A percentile compares a stretch with the other conserved stretches of the same genome.
These are phyloP conservation scores for Drosophila dives DNA, from an alignment of 2,888 invertebrate species.

Conservation along the genomic window DNA sequence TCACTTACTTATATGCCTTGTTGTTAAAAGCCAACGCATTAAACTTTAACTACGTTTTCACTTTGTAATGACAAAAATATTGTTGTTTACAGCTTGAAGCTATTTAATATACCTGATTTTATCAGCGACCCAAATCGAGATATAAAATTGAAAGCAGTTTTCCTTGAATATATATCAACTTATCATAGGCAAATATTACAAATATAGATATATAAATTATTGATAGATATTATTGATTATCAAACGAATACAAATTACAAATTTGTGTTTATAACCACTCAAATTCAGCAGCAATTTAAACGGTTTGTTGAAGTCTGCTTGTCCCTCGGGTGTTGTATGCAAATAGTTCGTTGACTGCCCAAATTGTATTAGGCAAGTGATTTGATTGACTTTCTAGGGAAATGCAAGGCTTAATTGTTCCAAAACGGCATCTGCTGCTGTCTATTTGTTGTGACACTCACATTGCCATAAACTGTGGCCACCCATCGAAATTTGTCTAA, in stretches of 20 bases:
- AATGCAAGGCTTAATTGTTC: conserved; percentile 40
- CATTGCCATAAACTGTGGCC: conserved; percentile 27
- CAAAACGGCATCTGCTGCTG: neutral
- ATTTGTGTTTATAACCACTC: neutral
- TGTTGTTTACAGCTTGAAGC: neutral
- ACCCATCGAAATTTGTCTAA: conserved; percentile 46
- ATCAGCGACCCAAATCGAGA: conserved; percentile 9
- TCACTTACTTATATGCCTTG: conserved; percentile 7
- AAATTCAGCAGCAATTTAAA: neutral
- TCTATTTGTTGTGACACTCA: conserved; percentile 15
- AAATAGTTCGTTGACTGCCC: conserved; percentile 12
- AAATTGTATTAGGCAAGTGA: conserved; percentile 15
- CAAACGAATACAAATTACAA: neutral
- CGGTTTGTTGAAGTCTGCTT: neutral
- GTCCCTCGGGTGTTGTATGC: neutral
- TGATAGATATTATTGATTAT: too few relatives aligned
- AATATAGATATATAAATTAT: neutral
- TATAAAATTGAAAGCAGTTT: conserved; percentile 1
- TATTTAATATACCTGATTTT: neutral
- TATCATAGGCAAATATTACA: neutral
- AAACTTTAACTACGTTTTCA: conserved; percentile 9
- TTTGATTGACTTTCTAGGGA: conserved; percentile 44
- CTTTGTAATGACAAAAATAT: conserved; percentile 3
- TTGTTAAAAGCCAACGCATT: conserved; percentile 28
- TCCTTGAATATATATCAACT: neutral